Evolutionary conservation across 2,888 invertebrate species (phyloP), one percentile per base, ranked within the genome.

Genomic region (Cryptus viduatorius): DNA sequence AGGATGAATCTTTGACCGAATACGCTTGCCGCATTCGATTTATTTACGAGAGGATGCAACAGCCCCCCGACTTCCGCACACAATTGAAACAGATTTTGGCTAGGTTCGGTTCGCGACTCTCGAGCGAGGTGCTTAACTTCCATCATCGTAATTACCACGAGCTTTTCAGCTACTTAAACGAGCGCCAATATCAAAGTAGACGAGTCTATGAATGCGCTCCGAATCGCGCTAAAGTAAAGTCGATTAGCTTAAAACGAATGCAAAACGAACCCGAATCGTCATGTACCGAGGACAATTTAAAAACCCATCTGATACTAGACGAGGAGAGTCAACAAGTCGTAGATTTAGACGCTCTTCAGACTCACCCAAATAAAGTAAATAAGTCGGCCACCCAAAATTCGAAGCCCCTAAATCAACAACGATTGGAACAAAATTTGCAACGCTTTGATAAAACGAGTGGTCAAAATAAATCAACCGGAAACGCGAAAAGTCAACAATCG

Each of bases 31-130:
- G 82, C 7, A 78, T 72, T 2, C 68, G 77, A 16, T 31, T 77
- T 1, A 59, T 82, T 37, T 82, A 65, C 14, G 78, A 82, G n/a
- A 69, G 72, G 1, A 82, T 82, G 82, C 46, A 64, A 24, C 31
- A 24, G n/a, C 82, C 65, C 10, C 82, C 82, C 14, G 19, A 67
- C 7, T 82, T 82, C 37, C 31, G 44, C 7, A 65, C 69, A 56
- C 82, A 82, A 19, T 50, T 78, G 8, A 37, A 64, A 31, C 71
- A 78, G 16, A 82, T 82, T 4, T 31, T 82, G 1, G 14, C 14
- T 1, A 71, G 71, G 7, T 76, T 82, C 31, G 56, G 64, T 10
- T 65, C 82, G 19, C 64, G 82, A 12, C 8, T 82, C 7, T 29
- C 65, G 12, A 65, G n/a, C 8, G 82, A 82, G 42, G 65, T 82